Evolutionary conservation across 2,113 vertebrate genomes (phyloP).

Genomic region (Ceratotherium simum): DNA sequence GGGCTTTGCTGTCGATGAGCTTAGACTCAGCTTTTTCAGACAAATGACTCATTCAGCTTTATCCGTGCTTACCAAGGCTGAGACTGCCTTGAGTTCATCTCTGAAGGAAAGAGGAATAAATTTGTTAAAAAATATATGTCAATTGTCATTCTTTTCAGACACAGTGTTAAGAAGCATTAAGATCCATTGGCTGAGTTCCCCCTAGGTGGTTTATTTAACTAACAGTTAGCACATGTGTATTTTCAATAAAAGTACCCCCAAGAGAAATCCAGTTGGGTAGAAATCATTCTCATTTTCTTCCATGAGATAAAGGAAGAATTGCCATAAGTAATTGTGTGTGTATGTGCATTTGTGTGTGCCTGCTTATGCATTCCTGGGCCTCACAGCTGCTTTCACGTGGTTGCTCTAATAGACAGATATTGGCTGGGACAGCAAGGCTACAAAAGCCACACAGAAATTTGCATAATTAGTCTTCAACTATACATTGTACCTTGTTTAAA

Average conservation of each 20-base stretch:
- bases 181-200: not conserved
- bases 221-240: not conserved
- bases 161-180: not conserved
- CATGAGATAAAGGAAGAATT: not conserved
- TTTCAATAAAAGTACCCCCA: not conserved
- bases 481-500: constrained; percentile 35
- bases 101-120: constrained; percentile 36
- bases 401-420: constrained; percentile 64
- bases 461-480: constrained; percentile 51
- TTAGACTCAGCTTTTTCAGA: not conserved
- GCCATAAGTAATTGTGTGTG: not conserved
- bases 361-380: constrained; percentile 49
- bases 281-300: constrained; percentile 33
- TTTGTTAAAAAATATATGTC: not conserved
- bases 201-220: constrained; percentile 17
- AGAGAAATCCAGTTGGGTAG: not conserved
- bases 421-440: constrained; percentile 53
- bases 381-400: not conserved
- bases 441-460: constrained; percentile 26
- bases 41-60: not conserved
- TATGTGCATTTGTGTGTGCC: not conserved
- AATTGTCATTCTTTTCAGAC: not conserved
- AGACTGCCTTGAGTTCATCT: not conserved
- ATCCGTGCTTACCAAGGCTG: not conserved
- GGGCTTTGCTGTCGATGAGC: not conserved